Conservation (phyloP, 2,888 invertebrate species). For the Horisme vitalbata region DNA sequence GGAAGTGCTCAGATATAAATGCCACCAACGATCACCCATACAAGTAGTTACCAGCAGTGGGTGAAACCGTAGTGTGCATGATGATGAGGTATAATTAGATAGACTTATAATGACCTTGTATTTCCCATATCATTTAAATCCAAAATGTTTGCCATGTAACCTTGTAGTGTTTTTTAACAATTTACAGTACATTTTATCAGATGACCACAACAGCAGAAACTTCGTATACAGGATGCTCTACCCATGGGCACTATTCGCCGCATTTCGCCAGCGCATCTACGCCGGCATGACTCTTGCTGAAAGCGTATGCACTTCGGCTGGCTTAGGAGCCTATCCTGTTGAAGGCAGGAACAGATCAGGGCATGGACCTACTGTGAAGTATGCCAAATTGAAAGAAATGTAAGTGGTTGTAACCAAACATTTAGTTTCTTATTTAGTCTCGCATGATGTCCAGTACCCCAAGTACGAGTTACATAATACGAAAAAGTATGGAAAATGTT, state of each 20-base stretch:
- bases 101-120: too few relatives aligned
- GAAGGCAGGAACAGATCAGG: conserved; percentile 89
- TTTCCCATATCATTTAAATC: neutral
- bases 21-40: too few relatives aligned
- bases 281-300: conserved; percentile 95
- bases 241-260: conserved; percentile 93
- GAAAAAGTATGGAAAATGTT: too few relatives aligned
- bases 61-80: too few relatives aligned
- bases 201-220: conserved; percentile 88
- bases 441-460: too few relatives aligned
- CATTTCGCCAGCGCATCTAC: conserved; percentile 95
- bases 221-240: conserved; percentile 92
- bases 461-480: too few relatives aligned
- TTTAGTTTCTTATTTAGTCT: too few relatives aligned
- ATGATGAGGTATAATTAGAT: too few relatives aligned
- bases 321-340: conserved; percentile 95
- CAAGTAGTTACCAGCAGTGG: too few relatives aligned
- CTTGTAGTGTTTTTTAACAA: neutral
- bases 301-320: conserved; percentile 95
- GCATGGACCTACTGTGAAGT: conserved; percentile 91
- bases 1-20: too few relatives aligned
- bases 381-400: conserved; percentile 84
- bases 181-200: conserved; percentile 90
- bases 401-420: conserved; percentile 52
- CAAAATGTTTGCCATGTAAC: too few relatives aligned